These are phyloP conservation scores for Syngnathus scovelli DNA, from an alignment of 2,113 vertebrate species.

Conservation along the genomic window DNA sequence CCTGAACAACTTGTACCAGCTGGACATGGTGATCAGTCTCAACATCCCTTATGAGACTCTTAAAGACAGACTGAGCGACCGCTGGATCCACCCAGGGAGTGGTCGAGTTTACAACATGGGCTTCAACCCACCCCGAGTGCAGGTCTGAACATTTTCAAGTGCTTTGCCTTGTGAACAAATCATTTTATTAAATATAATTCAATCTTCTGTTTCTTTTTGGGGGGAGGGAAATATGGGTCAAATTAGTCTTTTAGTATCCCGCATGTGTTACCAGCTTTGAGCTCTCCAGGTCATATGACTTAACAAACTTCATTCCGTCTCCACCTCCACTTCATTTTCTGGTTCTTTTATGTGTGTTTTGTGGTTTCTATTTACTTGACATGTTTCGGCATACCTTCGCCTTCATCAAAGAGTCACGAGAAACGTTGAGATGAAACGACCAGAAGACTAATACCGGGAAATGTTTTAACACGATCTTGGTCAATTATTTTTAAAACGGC, in stretches of 20 bases:
- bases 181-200: not conserved
- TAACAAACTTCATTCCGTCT: too few species aligned
- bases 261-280: not conserved
- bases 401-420: too few species aligned
- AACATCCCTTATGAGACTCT: constrained; percentile 91
- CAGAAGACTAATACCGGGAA: too few species aligned
- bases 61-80: constrained; percentile 84
- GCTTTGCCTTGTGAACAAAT: not conserved
- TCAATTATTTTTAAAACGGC: too few species aligned
- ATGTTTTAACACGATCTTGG: too few species aligned
- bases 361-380: too few species aligned
- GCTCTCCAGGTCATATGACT: too few species aligned
- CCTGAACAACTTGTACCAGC: constrained; percentile 77
- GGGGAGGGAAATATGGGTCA: not conserved
- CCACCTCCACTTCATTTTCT: too few species aligned
- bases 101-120: constrained; percentile 94
- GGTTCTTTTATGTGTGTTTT: too few species aligned
- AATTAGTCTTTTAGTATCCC: not conserved
- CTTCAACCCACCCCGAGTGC: constrained; percentile 84
- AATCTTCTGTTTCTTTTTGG: not conserved
- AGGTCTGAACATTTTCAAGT: constrained; percentile 60
- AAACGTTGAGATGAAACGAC: too few species aligned
- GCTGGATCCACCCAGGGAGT: constrained; percentile 85
- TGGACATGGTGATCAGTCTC: constrained; percentile 88
- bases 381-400: too few species aligned